Conservation (phyloP, 1,140 invertebrate genomes). For the Latrodectus geometricus region DNA sequence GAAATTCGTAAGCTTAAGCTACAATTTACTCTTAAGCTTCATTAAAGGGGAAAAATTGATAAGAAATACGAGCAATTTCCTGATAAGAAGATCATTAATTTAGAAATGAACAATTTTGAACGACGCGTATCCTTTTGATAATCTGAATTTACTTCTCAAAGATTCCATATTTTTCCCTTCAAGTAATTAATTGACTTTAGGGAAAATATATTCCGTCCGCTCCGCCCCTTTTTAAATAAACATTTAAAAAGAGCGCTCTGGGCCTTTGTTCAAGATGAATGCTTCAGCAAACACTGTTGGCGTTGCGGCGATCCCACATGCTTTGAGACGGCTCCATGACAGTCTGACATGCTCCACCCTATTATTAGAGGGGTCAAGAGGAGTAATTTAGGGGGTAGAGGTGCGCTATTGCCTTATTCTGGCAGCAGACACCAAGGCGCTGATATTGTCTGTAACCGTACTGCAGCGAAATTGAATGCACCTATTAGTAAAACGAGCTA, state of each 20-base stretch:
- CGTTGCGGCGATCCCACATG: neutral
- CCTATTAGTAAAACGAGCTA: too few relatives aligned
- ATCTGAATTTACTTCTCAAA: neutral
- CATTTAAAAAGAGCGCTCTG: neutral
- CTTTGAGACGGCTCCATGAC: neutral
- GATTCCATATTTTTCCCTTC: slow-evolving; percentile 1
- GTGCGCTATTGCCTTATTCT: slow-evolving; percentile 9
- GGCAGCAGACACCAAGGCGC: neutral
- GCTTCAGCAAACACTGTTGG: neutral
- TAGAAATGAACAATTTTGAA: too few relatives aligned
- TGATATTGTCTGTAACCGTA: too few relatives aligned
- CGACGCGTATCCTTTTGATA: neutral
- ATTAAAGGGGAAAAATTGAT: too few relatives aligned
- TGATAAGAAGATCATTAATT: too few relatives aligned
- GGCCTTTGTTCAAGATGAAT: neutral
- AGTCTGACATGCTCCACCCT: slow-evolving; percentile 18
- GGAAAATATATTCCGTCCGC: neutral
- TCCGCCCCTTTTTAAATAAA: neutral
- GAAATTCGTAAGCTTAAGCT: too few relatives aligned
- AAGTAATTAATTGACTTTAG: slow-evolving; percentile 7
- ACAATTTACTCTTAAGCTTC: too few relatives aligned
- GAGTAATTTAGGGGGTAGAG: slow-evolving; percentile 16
- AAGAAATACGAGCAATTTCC: too few relatives aligned
- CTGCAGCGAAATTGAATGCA: too few relatives aligned
- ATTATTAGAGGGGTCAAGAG: slow-evolving; percentile 26